A percentile compares a stretch with the other conserved stretches of the same genome.
Conservation (phyloP, 1,140 invertebrate species). For the Rhyzopertha dominica region DNA sequence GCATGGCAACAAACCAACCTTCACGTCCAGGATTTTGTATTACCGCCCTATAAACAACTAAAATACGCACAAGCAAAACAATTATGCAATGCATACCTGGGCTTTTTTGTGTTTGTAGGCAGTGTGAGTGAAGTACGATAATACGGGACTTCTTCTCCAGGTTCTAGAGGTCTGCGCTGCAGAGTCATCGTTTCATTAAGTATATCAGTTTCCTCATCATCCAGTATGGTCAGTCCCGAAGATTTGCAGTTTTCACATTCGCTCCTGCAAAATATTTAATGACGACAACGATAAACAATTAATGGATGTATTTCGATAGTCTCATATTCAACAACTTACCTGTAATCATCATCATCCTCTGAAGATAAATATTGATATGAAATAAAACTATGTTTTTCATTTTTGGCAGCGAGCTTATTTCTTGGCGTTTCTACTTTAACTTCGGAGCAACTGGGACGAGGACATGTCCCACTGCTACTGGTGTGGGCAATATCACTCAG, state of each 20-base stretch:
- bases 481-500: too few relatives aligned
- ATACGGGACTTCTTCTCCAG: slow-evolving; percentile 50
- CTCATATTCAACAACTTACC: slow-evolving; percentile 15
- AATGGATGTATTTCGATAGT: background rate
- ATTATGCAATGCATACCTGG: slow-evolving; percentile 14
- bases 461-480: too few relatives aligned
- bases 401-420: slow-evolving; percentile 13
- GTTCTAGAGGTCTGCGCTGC: slow-evolving; percentile 56
- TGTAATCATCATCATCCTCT: slow-evolving; percentile 35
- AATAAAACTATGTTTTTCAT: slow-evolving; percentile 18
- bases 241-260: slow-evolving; percentile 81
- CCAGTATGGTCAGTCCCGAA: slow-evolving; percentile 51
- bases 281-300: background rate
- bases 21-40: slow-evolving; percentile 22
- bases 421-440: background rate
- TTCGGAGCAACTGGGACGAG: too few relatives aligned
- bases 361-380: slow-evolving; percentile 31
- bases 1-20: slow-evolving; percentile 33
- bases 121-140: slow-evolving; percentile 64
- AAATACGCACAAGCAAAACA: slow-evolving; percentile 4
- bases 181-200: slow-evolving; percentile 67
- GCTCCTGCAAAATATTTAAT: slow-evolving; percentile 48
- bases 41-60: slow-evolving; percentile 15
- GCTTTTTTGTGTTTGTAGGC: slow-evolving; percentile 58
- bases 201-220: slow-evolving; percentile 52